These are phyloP conservation scores for zebrafish (Danio rerio) DNA, from an alignment of 2,113 vertebrate genomes.

Conservation along the genomic window DNA sequence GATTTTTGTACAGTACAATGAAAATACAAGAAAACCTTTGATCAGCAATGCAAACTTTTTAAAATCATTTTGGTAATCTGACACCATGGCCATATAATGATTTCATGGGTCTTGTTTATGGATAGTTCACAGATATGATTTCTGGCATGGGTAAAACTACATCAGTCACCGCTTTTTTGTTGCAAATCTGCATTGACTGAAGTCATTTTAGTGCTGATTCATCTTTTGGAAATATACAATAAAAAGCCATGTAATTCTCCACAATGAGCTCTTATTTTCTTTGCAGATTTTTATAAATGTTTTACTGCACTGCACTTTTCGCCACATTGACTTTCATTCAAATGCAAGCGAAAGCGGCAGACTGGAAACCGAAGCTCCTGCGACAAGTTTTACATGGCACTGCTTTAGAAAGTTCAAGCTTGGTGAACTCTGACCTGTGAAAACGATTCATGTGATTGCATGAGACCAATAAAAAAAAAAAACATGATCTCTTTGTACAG, in stretches of 20 bases:
- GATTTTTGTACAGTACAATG: not conserved
- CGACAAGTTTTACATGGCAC: no score
- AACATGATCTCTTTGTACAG: no score
- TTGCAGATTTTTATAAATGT: not conserved
- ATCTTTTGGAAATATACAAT: not conserved
- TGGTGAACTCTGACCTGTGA: no score
- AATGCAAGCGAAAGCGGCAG: no score
- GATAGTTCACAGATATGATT: not conserved
- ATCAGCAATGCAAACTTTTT: not conserved
- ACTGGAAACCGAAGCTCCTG: no score
- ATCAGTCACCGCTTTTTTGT: slow-evolving; percentile 19
- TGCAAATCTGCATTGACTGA: not conserved
- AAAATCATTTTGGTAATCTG: not conserved
- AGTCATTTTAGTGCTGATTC: not conserved
- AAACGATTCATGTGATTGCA: no score
- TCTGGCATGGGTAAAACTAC: not conserved
- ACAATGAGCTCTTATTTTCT: not conserved
- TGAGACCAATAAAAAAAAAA: no score
- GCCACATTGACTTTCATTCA: no score
- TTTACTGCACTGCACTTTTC: not conserved
- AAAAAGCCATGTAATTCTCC: not conserved
- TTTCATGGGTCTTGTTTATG: not conserved
- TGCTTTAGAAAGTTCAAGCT: no score
- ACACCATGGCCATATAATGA: not conserved
- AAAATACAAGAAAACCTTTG: not conserved